Evolutionary conservation across 2,888 invertebrate species (phyloP).

Genomic region (Ptilodon capucinus): DNA sequence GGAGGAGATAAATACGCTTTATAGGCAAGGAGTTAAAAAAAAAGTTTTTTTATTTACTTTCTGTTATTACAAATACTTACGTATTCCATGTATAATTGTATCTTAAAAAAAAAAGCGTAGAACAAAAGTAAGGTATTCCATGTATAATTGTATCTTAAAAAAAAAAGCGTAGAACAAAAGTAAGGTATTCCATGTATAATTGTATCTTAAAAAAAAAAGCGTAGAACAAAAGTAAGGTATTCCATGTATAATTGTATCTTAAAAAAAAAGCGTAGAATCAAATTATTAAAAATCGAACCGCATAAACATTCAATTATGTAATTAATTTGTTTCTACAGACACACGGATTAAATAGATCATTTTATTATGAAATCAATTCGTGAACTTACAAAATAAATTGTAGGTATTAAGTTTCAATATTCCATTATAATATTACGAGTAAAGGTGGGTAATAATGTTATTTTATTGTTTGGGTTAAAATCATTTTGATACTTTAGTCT

Average conservation of each 20-base stretch:
- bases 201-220: too few species aligned
- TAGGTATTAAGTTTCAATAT: conserved; percentile 9
- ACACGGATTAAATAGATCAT: conserved; percentile 15
- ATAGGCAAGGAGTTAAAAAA: not conserved
- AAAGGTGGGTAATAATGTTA: not conserved
- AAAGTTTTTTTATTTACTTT: not conserved
- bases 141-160: too few species aligned
- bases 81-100: too few species aligned
- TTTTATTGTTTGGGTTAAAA: not conserved
- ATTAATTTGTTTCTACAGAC: not conserved
- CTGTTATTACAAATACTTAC: too few species aligned
- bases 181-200: too few species aligned
- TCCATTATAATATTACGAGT: not conserved
- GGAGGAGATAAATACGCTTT: conserved; percentile 11
- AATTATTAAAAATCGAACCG: not conserved
- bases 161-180: too few species aligned
- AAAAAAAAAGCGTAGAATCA: too few species aligned
- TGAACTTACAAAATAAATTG: conserved; percentile 16
- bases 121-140: too few species aligned
- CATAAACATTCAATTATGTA: not conserved
- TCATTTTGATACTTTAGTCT: too few species aligned
- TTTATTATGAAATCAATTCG: conserved; percentile 21
- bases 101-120: too few species aligned
- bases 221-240: too few species aligned
- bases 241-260: too few species aligned